Percentiles rank a stretch among this genome's conserved stretches.
These are phyloP conservation scores for Hydrochoerus hydrochaeris DNA, from an alignment of 2,113 vertebrate species.

Conservation along the genomic window DNA sequence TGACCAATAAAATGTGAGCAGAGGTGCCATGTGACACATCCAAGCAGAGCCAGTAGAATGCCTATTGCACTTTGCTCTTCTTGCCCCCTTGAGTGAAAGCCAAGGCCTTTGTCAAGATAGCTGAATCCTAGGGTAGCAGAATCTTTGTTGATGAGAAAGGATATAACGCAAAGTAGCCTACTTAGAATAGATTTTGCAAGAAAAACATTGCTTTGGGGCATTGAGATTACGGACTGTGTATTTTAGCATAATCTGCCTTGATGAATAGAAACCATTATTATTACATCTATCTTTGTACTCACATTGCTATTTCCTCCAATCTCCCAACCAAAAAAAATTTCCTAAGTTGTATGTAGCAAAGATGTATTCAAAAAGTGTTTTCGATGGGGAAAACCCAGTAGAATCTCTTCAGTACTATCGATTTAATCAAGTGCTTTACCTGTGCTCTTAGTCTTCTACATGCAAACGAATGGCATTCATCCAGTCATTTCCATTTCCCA, in stretches of 20 bases:
- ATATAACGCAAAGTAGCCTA: neutral
- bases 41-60: neutral
- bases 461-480: neutral
- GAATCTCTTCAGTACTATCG: neutral
- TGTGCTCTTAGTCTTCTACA: neutral
- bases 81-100: neutral
- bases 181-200: neutral
- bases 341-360: neutral
- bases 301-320: neutral
- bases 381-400: neutral
- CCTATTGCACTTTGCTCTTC: neutral
- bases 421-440: neutral
- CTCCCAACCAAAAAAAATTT: neutral
- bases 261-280: neutral
- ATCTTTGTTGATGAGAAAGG: neutral
- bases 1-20: neutral
- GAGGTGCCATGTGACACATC: neutral
- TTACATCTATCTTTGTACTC: neutral
- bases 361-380: neutral
- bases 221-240: neutral
- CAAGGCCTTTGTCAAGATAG: neutral
- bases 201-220: neutral
- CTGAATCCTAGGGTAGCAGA: neutral
- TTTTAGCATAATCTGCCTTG: neutral
- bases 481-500: constrained; percentile 1